Base-by-base conservation (phyloP, 2,797 vertebrate genomes). In the Sternotherus odoratus region DNA sequence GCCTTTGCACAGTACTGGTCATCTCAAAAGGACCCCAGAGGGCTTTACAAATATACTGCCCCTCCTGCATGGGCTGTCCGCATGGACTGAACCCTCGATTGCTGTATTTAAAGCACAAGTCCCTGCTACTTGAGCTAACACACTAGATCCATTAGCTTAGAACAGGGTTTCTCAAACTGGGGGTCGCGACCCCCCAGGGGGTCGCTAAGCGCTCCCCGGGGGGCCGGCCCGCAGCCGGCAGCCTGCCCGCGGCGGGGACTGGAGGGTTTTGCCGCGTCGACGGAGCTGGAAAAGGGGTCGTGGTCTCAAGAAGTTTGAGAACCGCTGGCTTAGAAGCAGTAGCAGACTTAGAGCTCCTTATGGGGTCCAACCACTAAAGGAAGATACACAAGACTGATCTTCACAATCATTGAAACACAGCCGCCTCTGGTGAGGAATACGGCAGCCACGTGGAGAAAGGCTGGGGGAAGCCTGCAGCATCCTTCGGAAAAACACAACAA, bases 291-390 rank as follows among this genome's bases (percentile, higher is more conserved):
- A n/a, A n/a, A n/a, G n/a, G n/a, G n/a, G n/a, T n/a, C n/a, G n/a
- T n/a, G n/a, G n/a, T n/a, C n/a, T n/a, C n/a, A n/a, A n/a, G n/a
- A n/a, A n/a, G n/a, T n/a, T n/a, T n/a, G n/a, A n/a, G n/a, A n/a
- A n/a, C n/a, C n/a, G n/a, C n/a, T n/a, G n/a, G 0, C 82, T 82
- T 3, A 10, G 12, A 12, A n/a, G 28, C 0, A 4, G 81, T 0
- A 63, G 6, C 53, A 26, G n/a, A 2, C 49, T 51, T 28, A 28
- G 79, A 39, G 49, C 36, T 9, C 78, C 0, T 24, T 24, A 4
- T 0, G 12, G 69, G 16, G 33, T 6, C 4, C 69, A 24, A 5
- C 81, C 74, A 0, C 0, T 4, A 46, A 16, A 49, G 9, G 16
- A n/a, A 12, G 39, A 8, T 90, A 30, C 9, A 33, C 26, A 6